Base-by-base conservation (phyloP, 2,113 vertebrate genomes). In the Zootoca vivipara region DNA sequence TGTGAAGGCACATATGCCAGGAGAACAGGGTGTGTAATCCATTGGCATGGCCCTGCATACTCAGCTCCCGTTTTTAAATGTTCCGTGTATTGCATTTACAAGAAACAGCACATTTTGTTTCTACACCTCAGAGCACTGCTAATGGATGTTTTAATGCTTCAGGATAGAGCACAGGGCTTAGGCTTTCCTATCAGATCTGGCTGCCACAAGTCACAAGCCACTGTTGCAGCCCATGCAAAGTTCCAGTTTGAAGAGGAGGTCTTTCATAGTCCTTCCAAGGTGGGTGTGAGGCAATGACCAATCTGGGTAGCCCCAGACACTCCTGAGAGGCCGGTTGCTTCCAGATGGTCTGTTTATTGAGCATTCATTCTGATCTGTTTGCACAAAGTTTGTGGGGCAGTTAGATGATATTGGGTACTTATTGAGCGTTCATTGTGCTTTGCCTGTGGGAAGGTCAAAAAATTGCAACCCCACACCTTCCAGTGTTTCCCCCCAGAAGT, bases 61-160 rank as follows among this genome's bases (percentile, higher is more conserved):
- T 90, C 24, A 89, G 74, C 35, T 69, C 2, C 2, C 0, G 26
- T 78, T 87, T 65, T 38, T 79, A 72, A 78, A 77, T 7, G 1
- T 90, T 7, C 2, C 40, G 7, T 83, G 78, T 78, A 77, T 79
- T 73, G 46, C 38, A 88, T 82, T 24, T 77, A 65, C 46, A 88
- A 92, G 78, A 38, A 93, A 26, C 9, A 89, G 74, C 8, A 67
- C 8, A 64, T 85, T 91, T 90, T 85, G 64, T 4, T 64, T 85
- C 1, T 33, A 40, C 16, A 65, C 40, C 77, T 90, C 74, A 87
- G 38, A 89, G 30, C 30, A 69, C 16, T 88, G 85, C 46, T 93
- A 91, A 81, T 87, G 78, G 28, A 33, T 81, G 82, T 86, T 89
- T 89, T 86, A 90, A 87, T 87, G 38, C 78, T 81, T 62, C 78